Evolutionary conservation across 2,113 vertebrate genomes (phyloP).

Genomic region (Chloropsis hardwickii): DNA sequence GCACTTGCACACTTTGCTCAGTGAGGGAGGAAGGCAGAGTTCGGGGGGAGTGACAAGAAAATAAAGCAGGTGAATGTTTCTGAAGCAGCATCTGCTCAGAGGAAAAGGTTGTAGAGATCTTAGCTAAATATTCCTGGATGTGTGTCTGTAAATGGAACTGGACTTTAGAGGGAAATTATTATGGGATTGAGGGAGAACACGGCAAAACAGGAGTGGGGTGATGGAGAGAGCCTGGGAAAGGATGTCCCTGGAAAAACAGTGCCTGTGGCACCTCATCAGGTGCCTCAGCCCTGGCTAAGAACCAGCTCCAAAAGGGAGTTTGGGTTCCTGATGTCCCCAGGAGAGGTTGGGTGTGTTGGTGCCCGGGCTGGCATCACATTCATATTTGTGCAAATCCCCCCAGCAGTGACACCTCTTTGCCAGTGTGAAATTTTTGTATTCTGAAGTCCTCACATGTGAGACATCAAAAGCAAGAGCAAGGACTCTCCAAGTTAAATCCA

Average conservation of each 20-base stretch:
- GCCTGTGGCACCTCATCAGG: not conserved
- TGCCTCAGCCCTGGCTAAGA: not conserved
- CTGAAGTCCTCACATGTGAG: not conserved
- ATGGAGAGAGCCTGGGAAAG: not conserved
- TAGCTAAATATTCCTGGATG: not conserved
- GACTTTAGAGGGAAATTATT: not conserved
- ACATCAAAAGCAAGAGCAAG: not conserved
- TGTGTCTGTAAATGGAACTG: not conserved
- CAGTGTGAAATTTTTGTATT: accelerated
- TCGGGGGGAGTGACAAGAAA: not conserved
- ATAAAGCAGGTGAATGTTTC: not conserved
- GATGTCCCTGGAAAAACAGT: not conserved
- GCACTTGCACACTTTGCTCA: not conserved
- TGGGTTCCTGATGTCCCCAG: not conserved
- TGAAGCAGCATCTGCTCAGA: not conserved
- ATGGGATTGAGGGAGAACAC: not conserved
- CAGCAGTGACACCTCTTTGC: not conserved
- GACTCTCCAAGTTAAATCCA: not conserved
- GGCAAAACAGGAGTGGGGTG: not conserved
- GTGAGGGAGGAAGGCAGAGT: not conserved
- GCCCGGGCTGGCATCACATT: not conserved
- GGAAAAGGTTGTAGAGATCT: not conserved
- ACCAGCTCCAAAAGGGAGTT: not conserved
- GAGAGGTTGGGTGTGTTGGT: not conserved
- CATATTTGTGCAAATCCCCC: not conserved